These are phyloP conservation scores for Numenius phaeopus DNA, from an alignment of 2,797 vertebrate genomes.

Conservation along the genomic window DNA sequence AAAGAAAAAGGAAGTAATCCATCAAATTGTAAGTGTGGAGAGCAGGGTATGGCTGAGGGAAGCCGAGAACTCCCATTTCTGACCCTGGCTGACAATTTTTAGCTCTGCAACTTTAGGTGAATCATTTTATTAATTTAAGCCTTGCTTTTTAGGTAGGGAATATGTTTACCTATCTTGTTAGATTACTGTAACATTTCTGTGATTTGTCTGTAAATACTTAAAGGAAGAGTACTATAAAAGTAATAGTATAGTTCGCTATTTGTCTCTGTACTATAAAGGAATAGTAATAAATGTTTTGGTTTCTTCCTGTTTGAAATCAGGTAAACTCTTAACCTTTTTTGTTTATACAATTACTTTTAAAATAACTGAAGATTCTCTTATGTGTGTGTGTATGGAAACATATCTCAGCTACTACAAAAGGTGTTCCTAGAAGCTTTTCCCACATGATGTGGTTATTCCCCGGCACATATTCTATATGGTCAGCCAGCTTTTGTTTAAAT, in stretches of 20 bases:
- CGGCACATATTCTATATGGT: not conserved
- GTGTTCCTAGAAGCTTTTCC: not conserved
- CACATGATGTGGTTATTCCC: not conserved
- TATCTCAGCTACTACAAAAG: not conserved
- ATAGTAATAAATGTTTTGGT: not conserved
- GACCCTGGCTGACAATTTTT: not conserved
- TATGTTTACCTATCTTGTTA: not conserved
- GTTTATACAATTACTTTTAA: not conserved
- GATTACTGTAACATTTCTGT: not conserved
- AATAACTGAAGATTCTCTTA: not conserved
- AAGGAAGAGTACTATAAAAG: not conserved
- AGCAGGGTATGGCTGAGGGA: not conserved
- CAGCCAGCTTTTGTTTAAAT: not conserved
- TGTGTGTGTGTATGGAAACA: not conserved
- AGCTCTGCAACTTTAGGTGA: not conserved
- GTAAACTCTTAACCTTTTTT: not conserved
- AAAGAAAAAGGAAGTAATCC: conserved; percentile 11
- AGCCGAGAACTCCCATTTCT: not conserved
- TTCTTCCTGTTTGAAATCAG: not conserved
- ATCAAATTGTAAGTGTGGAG: not conserved
- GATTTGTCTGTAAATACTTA: not conserved
- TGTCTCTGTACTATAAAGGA: not conserved
- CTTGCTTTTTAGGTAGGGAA: not conserved
- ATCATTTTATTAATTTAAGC: not conserved
- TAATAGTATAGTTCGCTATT: not conserved